Conservation (phyloP, 2,888 invertebrate genomes). For the Seira sanloemensis region DNA sequence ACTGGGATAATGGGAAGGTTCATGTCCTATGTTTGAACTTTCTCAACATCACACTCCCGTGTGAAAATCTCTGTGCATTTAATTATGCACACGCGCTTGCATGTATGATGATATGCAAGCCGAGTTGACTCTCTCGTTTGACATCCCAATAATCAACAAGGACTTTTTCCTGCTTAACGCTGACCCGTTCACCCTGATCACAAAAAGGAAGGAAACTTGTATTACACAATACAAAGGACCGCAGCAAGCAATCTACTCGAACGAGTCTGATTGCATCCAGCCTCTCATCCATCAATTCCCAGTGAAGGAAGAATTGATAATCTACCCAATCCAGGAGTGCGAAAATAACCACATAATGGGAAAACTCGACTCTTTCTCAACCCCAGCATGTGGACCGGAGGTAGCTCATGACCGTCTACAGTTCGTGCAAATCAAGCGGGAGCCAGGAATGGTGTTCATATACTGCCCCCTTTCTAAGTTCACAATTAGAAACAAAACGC, state of each 20-base stretch:
- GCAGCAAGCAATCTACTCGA: neutral
- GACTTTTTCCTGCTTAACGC: neutral
- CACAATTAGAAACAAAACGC: neutral
- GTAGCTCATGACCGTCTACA: neutral
- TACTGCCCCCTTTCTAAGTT: slow-evolving; percentile 24
- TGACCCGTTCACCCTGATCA: slow-evolving; percentile 18
- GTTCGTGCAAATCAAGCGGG: slow-evolving; percentile 23
- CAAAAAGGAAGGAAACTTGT: slow-evolving; percentile 7
- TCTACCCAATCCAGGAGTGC: slow-evolving; percentile 18
- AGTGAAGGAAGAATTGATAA: slow-evolving; percentile 4
- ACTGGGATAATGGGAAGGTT: slow-evolving; percentile 6
- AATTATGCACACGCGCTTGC: too few species aligned
- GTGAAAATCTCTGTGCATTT: slow-evolving; percentile 27
- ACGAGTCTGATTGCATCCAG: slow-evolving; percentile 11
- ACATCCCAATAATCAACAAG: slow-evolving; percentile 18
- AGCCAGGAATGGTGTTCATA: neutral
- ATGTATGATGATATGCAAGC: too few species aligned
- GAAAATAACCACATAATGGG: neutral
- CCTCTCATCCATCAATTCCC: slow-evolving; percentile 5
- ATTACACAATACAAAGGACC: neutral
- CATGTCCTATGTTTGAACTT: slow-evolving; percentile 22
- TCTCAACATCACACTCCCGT: slow-evolving; percentile 28
- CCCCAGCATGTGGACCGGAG: neutral
- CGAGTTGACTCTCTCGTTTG: slow-evolving; percentile 1
- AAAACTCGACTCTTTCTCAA: neutral